Conservation (phyloP, 2,888 invertebrate species). For the Amiota mariae region DNA sequence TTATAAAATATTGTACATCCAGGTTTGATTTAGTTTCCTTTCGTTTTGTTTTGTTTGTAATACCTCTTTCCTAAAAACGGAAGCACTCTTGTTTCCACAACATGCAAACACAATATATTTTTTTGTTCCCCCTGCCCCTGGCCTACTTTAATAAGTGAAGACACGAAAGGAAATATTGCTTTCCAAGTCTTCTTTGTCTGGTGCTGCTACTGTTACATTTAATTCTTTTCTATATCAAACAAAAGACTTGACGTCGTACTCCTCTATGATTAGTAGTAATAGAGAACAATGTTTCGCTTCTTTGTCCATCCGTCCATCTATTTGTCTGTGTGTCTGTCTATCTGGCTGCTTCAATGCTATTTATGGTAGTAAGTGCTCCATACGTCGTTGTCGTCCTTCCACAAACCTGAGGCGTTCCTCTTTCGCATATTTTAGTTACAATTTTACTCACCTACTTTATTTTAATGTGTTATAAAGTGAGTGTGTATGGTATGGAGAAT, state of each 20-base stretch:
- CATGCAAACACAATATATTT: constrained; percentile 24
- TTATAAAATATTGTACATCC: constrained; percentile 2
- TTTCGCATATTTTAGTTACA: constrained; percentile 8
- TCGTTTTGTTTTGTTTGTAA: no score
- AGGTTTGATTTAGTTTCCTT: background rate
- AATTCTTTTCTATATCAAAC: constrained; percentile 29
- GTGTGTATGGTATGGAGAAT: constrained; percentile 39
- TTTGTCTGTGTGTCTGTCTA: background rate
- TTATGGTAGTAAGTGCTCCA: no score
- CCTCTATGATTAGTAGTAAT: no score
- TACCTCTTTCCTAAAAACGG: background rate
- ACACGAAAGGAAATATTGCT: no score
- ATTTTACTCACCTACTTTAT: constrained; percentile 48
- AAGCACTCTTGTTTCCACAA: constrained; percentile 4
- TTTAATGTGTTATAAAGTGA: constrained; percentile 59
- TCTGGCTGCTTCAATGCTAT: background rate
- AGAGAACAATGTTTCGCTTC: no score
- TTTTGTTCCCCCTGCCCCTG: background rate
- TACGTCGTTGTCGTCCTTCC: background rate
- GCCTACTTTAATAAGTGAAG: no score
- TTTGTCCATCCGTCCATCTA: constrained; percentile 3
- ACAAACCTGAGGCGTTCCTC: background rate
- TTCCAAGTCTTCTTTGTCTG: no score
- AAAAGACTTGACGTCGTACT: constrained; percentile 40
- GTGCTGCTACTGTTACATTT: background rate